Evolutionary conservation across 2,797 vertebrate species (phyloP).

Genomic region (Margarornis squamiger): DNA sequence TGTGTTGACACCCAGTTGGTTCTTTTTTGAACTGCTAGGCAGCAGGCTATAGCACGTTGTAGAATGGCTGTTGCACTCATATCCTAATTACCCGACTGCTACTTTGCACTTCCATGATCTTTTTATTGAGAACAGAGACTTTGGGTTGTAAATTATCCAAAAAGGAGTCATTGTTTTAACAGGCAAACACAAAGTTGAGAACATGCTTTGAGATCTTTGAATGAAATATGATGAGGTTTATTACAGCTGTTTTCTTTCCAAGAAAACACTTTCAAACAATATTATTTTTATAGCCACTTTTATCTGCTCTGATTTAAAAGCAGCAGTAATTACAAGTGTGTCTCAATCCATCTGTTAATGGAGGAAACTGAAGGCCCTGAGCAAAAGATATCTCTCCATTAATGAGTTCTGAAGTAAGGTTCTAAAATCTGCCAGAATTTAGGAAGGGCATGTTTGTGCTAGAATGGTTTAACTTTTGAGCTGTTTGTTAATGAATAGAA

Average conservation of each 20-base stretch:
- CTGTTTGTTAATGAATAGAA: not conserved
- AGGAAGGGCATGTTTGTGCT: not conserved
- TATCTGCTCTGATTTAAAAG: not conserved
- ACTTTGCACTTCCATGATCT: not conserved
- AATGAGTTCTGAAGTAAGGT: not conserved
- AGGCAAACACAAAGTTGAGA: not conserved
- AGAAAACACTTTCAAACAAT: not conserved
- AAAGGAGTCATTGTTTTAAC: not conserved
- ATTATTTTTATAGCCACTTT: not conserved
- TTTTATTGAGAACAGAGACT: not conserved
- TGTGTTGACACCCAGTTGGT: not conserved
- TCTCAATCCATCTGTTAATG: not conserved
- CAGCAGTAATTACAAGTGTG: not conserved
- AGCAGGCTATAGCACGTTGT: not conserved
- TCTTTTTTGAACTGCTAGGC: not conserved
- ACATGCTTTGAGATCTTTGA: not conserved
- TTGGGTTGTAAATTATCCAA: not conserved
- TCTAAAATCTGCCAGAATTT: not conserved
- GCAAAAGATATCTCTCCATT: not conserved
- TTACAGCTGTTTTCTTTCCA: not conserved
- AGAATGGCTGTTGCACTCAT: not conserved
- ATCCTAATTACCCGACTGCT: not conserved
- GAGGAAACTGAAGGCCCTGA: not conserved
- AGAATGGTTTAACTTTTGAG: not conserved
- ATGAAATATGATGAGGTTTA: not conserved